Base-by-base conservation (phyloP, 2,888 invertebrate genomes). In the Gonocerus acuteangulatus region DNA sequence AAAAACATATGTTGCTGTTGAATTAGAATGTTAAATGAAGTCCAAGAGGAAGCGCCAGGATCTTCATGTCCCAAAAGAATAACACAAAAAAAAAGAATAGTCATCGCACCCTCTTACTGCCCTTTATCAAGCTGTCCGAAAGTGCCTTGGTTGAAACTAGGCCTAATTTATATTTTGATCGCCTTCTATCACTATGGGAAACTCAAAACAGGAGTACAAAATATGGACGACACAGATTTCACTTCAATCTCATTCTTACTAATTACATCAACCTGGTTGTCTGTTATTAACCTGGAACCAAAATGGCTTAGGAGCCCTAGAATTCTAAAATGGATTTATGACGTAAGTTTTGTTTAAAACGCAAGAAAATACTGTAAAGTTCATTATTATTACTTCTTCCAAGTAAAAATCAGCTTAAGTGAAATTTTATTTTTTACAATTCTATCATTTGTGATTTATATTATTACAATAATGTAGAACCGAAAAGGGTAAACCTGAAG, bases 181-280 rank as follows among this genome's bases (percentile, higher is more conserved):
- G 18, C 36, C 11, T 54, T 42, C 54, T 54, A 54, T n/a, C 54
- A 54, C 42, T 54, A 36, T 54, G 54, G 36, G 18, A 54, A 42
- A 27, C 19, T 23, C 11, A 34, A 54, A 23, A 42, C 39, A 15
- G 18, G 22, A 27, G 27, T 22, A 1, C n/a, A 54, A n/a, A 44
- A 44, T 21, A 44, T 42, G 21, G 54, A n/a, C 4, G 22, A 42
- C 13, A 21, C 18, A 13, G 54, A 54, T 42, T 44, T 39, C 4
- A 36, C 42, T 27, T 44, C 54, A 9, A 23, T 54, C 15, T 16
- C 36, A 22, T 44, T 54, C 22, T 36, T 54, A 2, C 19, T 54
- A 19, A 36, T 22, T 2, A 44, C 39, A 23, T 36, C 39, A 9
- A 54, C 42, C n/a, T 54, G 54, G 54, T 19, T 54, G 2, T 44